Base-by-base conservation (phyloP, 2,888 invertebrate genomes). In the Caenorhabditis wallacei region DNA sequence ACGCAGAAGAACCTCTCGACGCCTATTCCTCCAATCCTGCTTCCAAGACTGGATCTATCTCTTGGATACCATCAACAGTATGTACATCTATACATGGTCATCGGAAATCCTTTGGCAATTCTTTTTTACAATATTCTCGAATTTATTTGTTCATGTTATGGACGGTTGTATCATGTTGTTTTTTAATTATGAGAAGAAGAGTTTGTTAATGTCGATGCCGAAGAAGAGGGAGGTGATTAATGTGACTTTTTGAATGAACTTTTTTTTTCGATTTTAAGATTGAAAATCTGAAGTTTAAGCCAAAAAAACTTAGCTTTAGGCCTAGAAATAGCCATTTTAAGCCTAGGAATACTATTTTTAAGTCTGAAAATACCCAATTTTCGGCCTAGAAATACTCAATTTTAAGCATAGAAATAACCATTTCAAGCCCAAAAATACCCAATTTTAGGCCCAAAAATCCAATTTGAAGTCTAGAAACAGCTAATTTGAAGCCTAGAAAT, bases 31-130 rank as follows among this genome's bases (percentile, higher is more conserved):
- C 8, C 82, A 82, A 46, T 72, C 71, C 8, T 82, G 82, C 35
- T 78, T 82, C 35, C 82, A 82, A 68, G 82, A 82, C 26, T 78
- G 78, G 78, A 56, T 82, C 4, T 82, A 82, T 22, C 68, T 82
- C 4, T 16, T 82, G 0, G 82, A 82, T 35, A 82, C 82, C 11
- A 46, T 82, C 18, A 82, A 82, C 24, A 82, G 82, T 54, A 82
- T 82, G 82, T 82, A 74, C 61, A 59, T 82, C n/a, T 82, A 82
- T 46, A 63, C 72, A 8, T 78, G 70, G 69, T 59, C 1, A 16
- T 7, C 5, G 7, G 26, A 59, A 13, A 78, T 82, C 26, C 18
- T 82, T 0, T 82, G 54, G 40, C 82, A 82, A 48, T 82, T 82
- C 35, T 68, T 82, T 20, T 82, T 82, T 54, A 78, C 82, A n/a